Base-by-base conservation (phyloP, 2,113 vertebrate species). In the Gracilinanus agilis region DNA sequence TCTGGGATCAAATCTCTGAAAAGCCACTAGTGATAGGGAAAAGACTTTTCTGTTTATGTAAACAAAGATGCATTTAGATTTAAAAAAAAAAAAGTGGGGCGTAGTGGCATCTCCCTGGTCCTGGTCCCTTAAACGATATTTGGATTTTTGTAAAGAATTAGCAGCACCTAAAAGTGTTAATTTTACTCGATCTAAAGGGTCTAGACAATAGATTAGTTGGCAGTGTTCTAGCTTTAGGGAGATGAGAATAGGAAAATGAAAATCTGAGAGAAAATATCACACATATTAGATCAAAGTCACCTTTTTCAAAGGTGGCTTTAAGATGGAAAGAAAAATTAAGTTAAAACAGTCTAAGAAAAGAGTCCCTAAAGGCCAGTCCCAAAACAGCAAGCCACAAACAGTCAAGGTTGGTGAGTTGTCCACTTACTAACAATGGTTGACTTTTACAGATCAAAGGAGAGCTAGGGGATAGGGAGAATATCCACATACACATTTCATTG, bases 191-290 rank as follows among this genome's bases (percentile, higher is more conserved):
- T 97, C 96, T 0, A 0, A 96, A 96, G 93, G 90, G 93, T 54
- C 95, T 93, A 24, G 91, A 54, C 93, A 94, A 95, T 91, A 97
- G 94, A 58, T 95, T 91, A 97, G 94, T 96, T 97, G 98, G 97
- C 98, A 98, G 97, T 97, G 97, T 94, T 97, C 97, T 96, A 98
- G 96, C 91, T 97, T 97, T 96, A 0, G 91, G 97, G 96, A 97
- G 96, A 96, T 93, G 88, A 91, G 88, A 54, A 88, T 44, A 10
- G 40, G 97, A 92, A 54, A 95, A 75, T 56, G 89, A 91, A 24
- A 2, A 89, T 94, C 58, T 55, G 88, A 95, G 61, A 49, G n/a
- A 93, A 94, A 49, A 91, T 90, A 90, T 55, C 55, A 93, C 88
- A 96, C 90, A 97, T 58, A 92, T 93, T 96, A 94, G 49, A 24